These are phyloP conservation scores for Narcine bancroftii DNA, from an alignment of 2,113 vertebrate genomes.

Conservation along the genomic window DNA sequence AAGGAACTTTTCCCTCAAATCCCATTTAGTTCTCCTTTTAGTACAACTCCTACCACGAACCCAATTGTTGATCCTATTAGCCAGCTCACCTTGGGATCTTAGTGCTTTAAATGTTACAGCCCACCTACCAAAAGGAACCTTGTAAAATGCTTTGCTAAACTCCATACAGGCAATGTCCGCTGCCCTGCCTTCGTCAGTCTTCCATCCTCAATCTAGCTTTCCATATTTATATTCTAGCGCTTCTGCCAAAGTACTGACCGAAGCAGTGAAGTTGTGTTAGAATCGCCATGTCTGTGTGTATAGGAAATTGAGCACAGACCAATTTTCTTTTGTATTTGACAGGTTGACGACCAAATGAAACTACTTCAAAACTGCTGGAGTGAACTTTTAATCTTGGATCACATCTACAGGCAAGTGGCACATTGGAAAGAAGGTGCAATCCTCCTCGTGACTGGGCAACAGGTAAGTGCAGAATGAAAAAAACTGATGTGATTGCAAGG, in stretches of 20 bases:
- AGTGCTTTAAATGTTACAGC: too few species aligned
- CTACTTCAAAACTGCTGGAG: constrained; percentile 98
- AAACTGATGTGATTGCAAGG: not conserved
- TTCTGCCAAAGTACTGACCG: not conserved
- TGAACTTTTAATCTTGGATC: constrained; percentile 92
- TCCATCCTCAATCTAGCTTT: not conserved
- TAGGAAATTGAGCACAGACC: not conserved
- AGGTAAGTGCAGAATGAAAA: constrained; percentile 63
- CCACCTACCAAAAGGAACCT: too few species aligned
- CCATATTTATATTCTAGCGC: not conserved
- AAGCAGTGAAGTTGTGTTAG: not conserved
- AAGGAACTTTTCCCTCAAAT: too few species aligned
- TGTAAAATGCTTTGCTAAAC: too few species aligned
- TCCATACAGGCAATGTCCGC: too few species aligned
- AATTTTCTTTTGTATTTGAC: constrained; percentile 42
- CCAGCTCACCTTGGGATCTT: too few species aligned
- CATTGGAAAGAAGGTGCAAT: constrained; percentile 90
- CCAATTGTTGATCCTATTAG: too few species aligned
- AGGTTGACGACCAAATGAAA: constrained; percentile 99
- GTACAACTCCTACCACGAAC: too few species aligned
- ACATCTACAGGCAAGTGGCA: constrained; percentile 93
- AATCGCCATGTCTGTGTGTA: not conserved
- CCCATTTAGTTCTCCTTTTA: too few species aligned
- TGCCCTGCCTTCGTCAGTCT: too few species aligned
- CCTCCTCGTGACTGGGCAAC: constrained; percentile 92